phyloP scores from a whole-genome alignment of 2,797 vertebrate species.

The Aphelocoma californica region DNA sequence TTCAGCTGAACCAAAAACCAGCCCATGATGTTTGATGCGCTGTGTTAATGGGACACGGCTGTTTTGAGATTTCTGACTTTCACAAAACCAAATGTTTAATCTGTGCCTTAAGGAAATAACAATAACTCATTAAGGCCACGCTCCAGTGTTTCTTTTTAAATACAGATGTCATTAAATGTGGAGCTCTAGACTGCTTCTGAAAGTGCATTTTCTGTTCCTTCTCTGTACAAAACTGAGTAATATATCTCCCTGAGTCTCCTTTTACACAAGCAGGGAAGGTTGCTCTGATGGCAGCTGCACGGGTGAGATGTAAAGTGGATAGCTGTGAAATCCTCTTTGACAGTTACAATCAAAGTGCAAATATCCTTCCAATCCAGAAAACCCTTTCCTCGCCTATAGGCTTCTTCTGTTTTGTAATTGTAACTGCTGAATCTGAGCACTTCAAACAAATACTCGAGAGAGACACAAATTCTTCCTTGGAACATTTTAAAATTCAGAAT shows the following conservation, averaged over 20 bases:
- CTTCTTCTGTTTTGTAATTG: not conserved
- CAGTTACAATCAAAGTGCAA: conserved; percentile 20
- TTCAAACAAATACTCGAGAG: not conserved
- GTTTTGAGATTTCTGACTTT: conserved; percentile 3
- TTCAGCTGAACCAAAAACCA: not conserved
- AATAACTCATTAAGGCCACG: not conserved
- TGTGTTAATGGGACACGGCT: not conserved
- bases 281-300: not conserved
- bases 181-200: not conserved
- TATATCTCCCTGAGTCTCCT: not conserved
- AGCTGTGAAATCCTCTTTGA: conserved; percentile 40
- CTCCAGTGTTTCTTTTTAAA: not conserved
- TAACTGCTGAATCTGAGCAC: not conserved
- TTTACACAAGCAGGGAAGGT: conserved; percentile 9
- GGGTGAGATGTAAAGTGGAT: not conserved
- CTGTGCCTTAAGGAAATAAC: conserved; percentile 22
- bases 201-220: not conserved
- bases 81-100: not conserved
- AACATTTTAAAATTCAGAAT: not conserved
- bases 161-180: not conserved
- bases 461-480: not conserved
- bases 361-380: not conserved
- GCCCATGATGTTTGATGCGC: conserved; percentile 4
- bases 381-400: not conserved
- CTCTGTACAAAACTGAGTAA: not conserved